Percentiles rank a stretch among this genome's conserved stretches.
These are phyloP conservation scores for Scolopax bukidnonensis DNA, from an alignment of 2,797 vertebrate genomes.

Conservation along the genomic window DNA sequence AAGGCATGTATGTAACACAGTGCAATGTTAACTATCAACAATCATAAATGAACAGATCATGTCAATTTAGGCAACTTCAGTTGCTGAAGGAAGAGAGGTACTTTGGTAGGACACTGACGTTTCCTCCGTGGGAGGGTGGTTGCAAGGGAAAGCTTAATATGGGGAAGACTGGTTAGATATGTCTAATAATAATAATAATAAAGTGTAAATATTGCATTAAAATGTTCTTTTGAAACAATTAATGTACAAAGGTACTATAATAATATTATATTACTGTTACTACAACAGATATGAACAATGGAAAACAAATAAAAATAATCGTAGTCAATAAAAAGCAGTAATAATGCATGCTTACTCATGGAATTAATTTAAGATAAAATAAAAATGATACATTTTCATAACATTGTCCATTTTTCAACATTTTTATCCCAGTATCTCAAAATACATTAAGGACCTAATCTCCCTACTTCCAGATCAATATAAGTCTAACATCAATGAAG, in stretches of 20 bases:
- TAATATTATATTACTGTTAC: neutral
- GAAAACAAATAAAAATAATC: neutral
- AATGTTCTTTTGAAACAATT: neutral
- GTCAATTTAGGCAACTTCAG: neutral
- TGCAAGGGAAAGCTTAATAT: neutral
- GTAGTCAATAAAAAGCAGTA: neutral
- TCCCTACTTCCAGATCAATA: neutral
- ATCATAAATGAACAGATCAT: neutral
- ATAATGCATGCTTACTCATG: constrained; percentile 11
- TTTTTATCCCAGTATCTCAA: neutral
- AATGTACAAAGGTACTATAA: neutral
- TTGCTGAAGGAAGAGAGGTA: neutral
- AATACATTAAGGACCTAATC: neutral
- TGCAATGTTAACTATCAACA: neutral
- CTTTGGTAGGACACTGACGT: neutral
- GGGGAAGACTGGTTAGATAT: neutral
- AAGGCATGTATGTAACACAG: neutral
- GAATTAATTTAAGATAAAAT: constrained; percentile 34
- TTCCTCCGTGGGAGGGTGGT: neutral
- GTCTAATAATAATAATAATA: neutral
- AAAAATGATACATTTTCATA: constrained; percentile 1
- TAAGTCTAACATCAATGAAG: neutral
- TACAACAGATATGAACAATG: neutral
- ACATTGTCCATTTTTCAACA: constrained; percentile 18
- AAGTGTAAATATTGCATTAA: constrained; percentile 36